These are phyloP conservation scores for Catostomus latipinnis DNA, from an alignment of 2,797 vertebrate species.

Conservation along the genomic window DNA sequence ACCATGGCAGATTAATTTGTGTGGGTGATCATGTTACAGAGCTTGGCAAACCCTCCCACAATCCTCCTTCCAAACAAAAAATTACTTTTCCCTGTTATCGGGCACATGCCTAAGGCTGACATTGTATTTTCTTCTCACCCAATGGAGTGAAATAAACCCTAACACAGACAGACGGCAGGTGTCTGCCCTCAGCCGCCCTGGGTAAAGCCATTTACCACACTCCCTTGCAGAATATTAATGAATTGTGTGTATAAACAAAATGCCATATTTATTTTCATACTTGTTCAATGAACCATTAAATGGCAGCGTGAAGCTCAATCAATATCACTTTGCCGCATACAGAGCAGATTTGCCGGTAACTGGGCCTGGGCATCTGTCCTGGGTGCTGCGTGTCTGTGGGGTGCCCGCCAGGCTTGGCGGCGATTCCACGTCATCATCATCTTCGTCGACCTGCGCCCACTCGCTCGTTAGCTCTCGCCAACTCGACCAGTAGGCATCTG, in stretches of 20 bases:
- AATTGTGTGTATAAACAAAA: conserved; percentile 69
- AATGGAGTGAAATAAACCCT: conserved; percentile 50
- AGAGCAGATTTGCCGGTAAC: conserved; percentile 29
- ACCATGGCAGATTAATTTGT: conserved; percentile 69
- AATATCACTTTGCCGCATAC: conserved; percentile 76
- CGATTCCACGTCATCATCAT: conserved; percentile 31
- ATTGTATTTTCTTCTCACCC: conserved; percentile 36
- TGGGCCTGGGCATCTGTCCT: conserved; percentile 69
- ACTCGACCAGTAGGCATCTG: conserved; percentile 52
- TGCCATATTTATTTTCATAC: conserved; percentile 78
- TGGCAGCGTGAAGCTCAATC: conserved; percentile 69
- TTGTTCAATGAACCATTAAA: conserved; percentile 73
- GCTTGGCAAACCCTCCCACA: conserved; percentile 66
- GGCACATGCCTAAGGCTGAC: conserved; percentile 46
- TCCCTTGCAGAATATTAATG: conserved; percentile 74
- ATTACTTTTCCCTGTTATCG: conserved; percentile 17
- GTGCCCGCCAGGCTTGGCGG: conserved; percentile 2
- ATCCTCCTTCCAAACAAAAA: conserved; percentile 68
- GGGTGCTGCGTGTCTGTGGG: not conserved
- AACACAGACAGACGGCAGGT: conserved; percentile 66
- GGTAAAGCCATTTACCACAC: conserved; percentile 62
- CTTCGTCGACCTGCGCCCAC: conserved; percentile 38
- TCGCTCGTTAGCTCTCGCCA: conserved; percentile 32
- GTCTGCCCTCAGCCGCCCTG: conserved; percentile 66
- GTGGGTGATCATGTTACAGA: conserved; percentile 64